Base-by-base conservation (phyloP, 2,797 vertebrate species). In the Phalanger gymnotis region DNA sequence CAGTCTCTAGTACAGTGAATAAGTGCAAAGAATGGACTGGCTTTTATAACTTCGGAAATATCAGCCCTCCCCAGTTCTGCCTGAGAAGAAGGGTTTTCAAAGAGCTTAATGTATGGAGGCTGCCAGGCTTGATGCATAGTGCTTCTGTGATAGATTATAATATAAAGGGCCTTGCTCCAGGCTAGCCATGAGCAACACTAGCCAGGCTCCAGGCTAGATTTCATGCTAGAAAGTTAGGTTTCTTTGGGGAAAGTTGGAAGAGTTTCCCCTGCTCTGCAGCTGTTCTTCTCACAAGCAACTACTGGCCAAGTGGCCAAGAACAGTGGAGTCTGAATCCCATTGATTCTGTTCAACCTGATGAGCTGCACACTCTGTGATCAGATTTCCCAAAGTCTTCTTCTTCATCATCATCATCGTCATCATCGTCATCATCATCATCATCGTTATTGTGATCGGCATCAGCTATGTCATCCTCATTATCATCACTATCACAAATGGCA, bases 271-370 rank as follows among this genome's bases (percentile, higher is more conserved):
- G 89, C 66, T 94, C 40, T 58, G 31, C 12, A n/a, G 47, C 2
- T 61, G 4, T n/a, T 73, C n/a, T 28, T 73, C 22, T 9, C 53
- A 0, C 0, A 27, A 34, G 7, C 2, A 7, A 30, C 2, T 1
- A 51, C 27, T 40, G 0, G 19, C 31, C 40, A 47, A 51, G 25
- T 25, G 7, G 25, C 27, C n/a, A 54, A 9, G 40, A 51, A 87
- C 19, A 73, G 10, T 87, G 40, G 40, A 27, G 3, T 87, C 22
- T 22, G 27, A 47, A 47, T 51, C 7, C 3, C 40, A 51, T 11
- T 11, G 40, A 34, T 0, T 61, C 31, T 51, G 9, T 27, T 87
- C 40, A 87, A 87, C 22, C 22, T 81, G 19, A 81, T 27, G 73
- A 11, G 22, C 73, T 25, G 25, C 40, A 40, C 19, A 22, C 22